phyloP scores from a whole-genome alignment of 2,888 invertebrate species.

The Sinohyriopsis cumingii region DNA sequence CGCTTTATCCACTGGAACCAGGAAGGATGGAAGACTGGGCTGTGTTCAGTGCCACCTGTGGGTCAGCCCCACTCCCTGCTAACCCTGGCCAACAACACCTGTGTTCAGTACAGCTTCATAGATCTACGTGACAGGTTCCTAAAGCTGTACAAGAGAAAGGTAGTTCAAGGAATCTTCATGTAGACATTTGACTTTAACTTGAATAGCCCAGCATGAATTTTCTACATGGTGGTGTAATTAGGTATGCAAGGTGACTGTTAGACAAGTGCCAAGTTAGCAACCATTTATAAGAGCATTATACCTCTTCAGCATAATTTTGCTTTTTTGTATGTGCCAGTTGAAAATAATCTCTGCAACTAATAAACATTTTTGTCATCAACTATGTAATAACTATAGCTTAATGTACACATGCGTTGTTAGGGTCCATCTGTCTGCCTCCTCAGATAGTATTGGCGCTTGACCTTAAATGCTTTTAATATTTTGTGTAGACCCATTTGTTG shows the following conservation, averaged over 20 bases:
- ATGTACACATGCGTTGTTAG: too few species aligned
- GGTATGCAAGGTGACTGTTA: background rate
- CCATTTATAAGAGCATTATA: too few species aligned
- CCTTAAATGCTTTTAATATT: too few species aligned
- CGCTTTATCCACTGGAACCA: constrained; percentile 72
- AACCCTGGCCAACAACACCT: constrained; percentile 72
- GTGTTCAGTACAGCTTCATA: constrained; percentile 68
- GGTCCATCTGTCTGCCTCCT: too few species aligned
- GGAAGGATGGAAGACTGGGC: constrained; percentile 73
- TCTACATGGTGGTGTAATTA: background rate
- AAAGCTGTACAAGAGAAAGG: constrained; percentile 71
- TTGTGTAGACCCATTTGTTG: too few species aligned
- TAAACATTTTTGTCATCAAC: too few species aligned
- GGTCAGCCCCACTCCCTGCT: constrained; percentile 71
- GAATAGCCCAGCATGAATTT: background rate
- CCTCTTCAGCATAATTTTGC: too few species aligned
- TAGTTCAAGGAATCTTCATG: constrained; percentile 16
- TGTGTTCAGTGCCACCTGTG: constrained; percentile 71
- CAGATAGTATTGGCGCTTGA: too few species aligned
- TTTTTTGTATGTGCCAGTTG: too few species aligned
- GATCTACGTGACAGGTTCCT: constrained; percentile 68
- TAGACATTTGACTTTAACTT: background rate
- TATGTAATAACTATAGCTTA: too few species aligned
- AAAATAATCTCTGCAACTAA: too few species aligned
- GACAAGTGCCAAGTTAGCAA: too few species aligned